Evolutionary conservation across 2,113 vertebrate species (phyloP).

Genomic region (Channa argus): DNA sequence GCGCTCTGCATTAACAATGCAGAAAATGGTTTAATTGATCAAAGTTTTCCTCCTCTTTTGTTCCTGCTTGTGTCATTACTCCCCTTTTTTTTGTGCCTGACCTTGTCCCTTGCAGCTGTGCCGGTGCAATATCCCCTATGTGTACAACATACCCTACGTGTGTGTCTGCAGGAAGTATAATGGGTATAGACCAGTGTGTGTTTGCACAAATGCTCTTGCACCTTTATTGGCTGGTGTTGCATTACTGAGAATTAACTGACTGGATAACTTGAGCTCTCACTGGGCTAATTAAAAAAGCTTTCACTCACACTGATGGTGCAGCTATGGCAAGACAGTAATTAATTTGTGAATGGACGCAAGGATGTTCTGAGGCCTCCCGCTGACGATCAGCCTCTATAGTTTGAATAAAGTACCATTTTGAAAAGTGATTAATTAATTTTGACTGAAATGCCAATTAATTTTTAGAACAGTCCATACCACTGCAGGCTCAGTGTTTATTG

Average conservation of each 20-base stretch:
- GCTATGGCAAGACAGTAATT: conserved; percentile 75
- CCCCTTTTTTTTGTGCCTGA: not conserved
- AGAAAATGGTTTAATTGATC: conserved; percentile 40
- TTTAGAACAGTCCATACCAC: conserved; percentile 29
- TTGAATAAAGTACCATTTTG: conserved; percentile 38
- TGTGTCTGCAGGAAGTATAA: not conserved
- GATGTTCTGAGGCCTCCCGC: conserved; percentile 66
- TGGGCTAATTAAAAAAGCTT: conserved; percentile 79
- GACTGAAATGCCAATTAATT: conserved; percentile 39
- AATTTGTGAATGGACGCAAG: conserved; percentile 72
- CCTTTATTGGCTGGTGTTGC: conserved; percentile 65
- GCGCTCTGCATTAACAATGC: conserved; percentile 22
- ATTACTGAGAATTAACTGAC: conserved; percentile 75
- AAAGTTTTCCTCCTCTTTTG: conserved; percentile 9
- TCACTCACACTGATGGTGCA: conserved; percentile 65
- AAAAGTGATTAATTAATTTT: conserved; percentile 54
- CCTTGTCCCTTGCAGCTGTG: conserved; percentile 26
- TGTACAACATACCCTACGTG: too few relatives aligned
- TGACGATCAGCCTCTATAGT: conserved; percentile 58
- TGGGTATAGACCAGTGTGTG: not conserved
- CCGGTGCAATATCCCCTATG: not conserved
- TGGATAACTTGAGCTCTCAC: conserved; percentile 74
- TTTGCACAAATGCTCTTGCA: conserved; percentile 10
- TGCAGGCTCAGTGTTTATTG: conserved; percentile 30
- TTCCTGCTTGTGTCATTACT: conserved; percentile 20